A percentile compares a stretch with the other conserved stretches of the same genome.
These are phyloP conservation scores for Brachionus manjavacas DNA, from an alignment of 1,140 invertebrate species.

Conservation along the genomic window DNA sequence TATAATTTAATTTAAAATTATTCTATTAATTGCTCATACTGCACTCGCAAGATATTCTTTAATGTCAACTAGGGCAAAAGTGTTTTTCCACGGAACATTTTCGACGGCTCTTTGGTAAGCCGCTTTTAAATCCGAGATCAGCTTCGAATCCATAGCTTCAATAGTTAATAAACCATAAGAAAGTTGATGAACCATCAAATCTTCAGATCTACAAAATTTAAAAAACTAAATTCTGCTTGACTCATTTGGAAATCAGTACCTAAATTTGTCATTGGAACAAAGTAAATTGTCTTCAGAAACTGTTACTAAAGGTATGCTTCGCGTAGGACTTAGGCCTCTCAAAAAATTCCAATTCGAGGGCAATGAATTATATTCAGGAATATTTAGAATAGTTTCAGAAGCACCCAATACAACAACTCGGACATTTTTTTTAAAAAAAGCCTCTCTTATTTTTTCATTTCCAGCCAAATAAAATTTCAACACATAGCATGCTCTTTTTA, in stretches of 20 bases:
- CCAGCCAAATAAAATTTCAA: constrained; percentile 49
- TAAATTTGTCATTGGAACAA: constrained; percentile 6
- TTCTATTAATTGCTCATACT: neutral
- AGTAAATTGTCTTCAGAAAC: constrained; percentile 28
- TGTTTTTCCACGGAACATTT: constrained; percentile 47
- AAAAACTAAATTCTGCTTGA: neutral
- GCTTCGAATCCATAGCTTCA: constrained; percentile 44
- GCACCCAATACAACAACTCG: constrained; percentile 47
- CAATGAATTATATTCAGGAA: neutral
- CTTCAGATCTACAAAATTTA: neutral
- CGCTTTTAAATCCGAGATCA: constrained; percentile 43
- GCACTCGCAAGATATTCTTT: constrained; percentile 49
- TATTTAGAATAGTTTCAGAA: constrained; percentile 44
- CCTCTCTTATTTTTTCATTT: constrained; percentile 45
- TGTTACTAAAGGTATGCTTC: neutral
- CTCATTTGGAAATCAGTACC: constrained; percentile 39
- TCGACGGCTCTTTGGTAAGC: constrained; percentile 45
- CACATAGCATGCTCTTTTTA: constrained; percentile 49
- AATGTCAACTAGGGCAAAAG: constrained; percentile 45
- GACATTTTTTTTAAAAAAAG: constrained; percentile 46
- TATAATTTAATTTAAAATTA: no score
- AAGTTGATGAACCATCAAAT: constrained; percentile 11
- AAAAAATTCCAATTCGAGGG: neutral
- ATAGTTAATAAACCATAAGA: constrained; percentile 35
- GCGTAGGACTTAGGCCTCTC: constrained; percentile 3